Percentiles rank a stretch among this genome's conserved stretches.
These are phyloP conservation scores for Apaloderma vittatum DNA, from an alignment of 2,113 vertebrate genomes.

Conservation along the genomic window DNA sequence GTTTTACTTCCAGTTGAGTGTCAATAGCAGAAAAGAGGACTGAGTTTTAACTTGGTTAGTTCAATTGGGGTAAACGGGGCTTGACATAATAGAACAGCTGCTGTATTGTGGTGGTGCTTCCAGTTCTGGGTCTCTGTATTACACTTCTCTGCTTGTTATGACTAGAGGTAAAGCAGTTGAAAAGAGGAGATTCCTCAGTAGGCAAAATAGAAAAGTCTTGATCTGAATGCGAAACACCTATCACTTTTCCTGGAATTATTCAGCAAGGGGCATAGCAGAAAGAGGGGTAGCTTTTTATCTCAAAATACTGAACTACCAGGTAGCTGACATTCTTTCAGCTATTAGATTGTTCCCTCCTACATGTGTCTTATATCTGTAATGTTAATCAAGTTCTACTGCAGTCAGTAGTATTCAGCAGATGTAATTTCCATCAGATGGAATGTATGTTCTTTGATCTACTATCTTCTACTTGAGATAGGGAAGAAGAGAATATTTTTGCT, in stretches of 20 bases:
- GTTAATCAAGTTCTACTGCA: neutral
- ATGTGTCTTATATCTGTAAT: accelerated
- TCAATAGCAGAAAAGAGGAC: neutral
- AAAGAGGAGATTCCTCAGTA: neutral
- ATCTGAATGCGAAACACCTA: neutral
- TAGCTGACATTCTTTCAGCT: neutral
- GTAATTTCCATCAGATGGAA: neutral
- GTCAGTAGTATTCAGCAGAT: neutral
- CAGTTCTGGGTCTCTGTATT: neutral
- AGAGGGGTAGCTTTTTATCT: neutral
- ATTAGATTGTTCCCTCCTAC: neutral
- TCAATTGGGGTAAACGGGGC: neutral
- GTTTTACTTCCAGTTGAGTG: neutral
- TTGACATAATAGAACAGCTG: neutral
- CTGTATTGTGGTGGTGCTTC: neutral
- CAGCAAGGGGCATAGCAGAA: neutral
- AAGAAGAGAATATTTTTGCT: neutral
- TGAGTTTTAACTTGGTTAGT: neutral
- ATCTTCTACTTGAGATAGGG: neutral
- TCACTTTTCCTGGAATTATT: neutral
- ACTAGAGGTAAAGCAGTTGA: neutral
- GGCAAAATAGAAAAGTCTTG: neutral
- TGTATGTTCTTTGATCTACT: neutral
- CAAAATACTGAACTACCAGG: neutral
- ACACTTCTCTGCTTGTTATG: neutral